Conservation (phyloP, 2,113 vertebrate genomes). For the Bolborhynchus lineola region DNA sequence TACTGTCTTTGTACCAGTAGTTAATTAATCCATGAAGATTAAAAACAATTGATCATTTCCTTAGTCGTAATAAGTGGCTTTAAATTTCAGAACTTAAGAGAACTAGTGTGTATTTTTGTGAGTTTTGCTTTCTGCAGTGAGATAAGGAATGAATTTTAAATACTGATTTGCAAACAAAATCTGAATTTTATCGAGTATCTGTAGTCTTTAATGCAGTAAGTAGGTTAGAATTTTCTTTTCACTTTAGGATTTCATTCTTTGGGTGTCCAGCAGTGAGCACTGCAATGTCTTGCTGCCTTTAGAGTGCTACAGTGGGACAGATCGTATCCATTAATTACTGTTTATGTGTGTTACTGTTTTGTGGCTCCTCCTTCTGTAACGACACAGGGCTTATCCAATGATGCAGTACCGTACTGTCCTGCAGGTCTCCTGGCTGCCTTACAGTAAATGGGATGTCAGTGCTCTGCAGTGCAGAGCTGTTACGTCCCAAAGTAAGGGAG, state of each 20-base stretch:
- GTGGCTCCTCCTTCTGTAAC: background rate
- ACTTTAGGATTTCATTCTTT: background rate
- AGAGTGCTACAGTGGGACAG: background rate
- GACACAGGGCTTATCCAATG: accelerated
- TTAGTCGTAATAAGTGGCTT: background rate
- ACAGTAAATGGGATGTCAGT: background rate
- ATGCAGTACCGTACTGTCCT: background rate
- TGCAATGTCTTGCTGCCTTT: background rate
- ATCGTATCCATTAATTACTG: background rate
- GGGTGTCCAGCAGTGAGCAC: background rate
- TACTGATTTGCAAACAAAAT: background rate
- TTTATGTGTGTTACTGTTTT: background rate
- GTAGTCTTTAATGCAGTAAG: background rate
- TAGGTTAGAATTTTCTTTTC: background rate
- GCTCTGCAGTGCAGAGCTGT: background rate
- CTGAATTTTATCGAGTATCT: background rate
- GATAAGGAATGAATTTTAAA: background rate
- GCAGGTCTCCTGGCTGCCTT: background rate
- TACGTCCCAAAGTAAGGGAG: accelerated
- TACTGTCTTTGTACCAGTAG: background rate
- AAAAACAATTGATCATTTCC: background rate
- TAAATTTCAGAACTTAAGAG: background rate
- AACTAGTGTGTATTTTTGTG: background rate
- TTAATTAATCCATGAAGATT: background rate
- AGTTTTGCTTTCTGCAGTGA: background rate